Base-by-base conservation (phyloP, 2,888 invertebrate species). In the Smittia sp. region DNA sequence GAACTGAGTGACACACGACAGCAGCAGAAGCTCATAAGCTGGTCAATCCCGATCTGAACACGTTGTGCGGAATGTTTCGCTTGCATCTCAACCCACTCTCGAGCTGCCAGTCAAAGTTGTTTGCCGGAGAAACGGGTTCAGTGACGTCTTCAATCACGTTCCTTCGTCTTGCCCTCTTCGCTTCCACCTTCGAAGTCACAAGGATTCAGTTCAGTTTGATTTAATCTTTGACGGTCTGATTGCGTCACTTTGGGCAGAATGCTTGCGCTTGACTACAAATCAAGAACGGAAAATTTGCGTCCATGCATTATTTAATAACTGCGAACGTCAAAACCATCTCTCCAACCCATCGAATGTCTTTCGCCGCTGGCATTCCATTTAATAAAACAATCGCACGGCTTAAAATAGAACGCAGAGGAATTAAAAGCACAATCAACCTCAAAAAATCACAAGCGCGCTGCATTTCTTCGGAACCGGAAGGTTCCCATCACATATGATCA, bases 221-320 rank as follows among this genome's bases (percentile, higher is more conserved):
- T 39, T 18, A 6, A 11, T 9, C 46, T 67, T 67, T 67, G 67
- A 41, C 32, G 67, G 20, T 41, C 24, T 20, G 24, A 25, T 25
- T 13, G 11, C 6, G 24, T 25, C 63, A n/a, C 63, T 25, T 27
- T 15, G 13, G 32, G 20, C 18, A 1, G 4, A 24, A 20, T 38
- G 46, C 13, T n/a, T 69, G 69, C 41, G 15, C 52, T 52, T 69
- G 69, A 69, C 69, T 52, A 69, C 69, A 69, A 69, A n/a, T n/a
- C 11, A 39, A 69, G 69, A 24, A 27, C 46, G 15, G 6, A 13
- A 46, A 15, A 11, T 39, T 46, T 20, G 18, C 18, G 52, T 58
- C 9, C 58, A 58, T 58, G 2, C 15, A 13, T 18, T 15, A 46
- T 13, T 46, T 18, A 46, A 46, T 46, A 46, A 15, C 11, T 46